Evolutionary conservation across 1,140 invertebrate genomes (phyloP).

Genomic region (Mercenaria mercenaria): DNA sequence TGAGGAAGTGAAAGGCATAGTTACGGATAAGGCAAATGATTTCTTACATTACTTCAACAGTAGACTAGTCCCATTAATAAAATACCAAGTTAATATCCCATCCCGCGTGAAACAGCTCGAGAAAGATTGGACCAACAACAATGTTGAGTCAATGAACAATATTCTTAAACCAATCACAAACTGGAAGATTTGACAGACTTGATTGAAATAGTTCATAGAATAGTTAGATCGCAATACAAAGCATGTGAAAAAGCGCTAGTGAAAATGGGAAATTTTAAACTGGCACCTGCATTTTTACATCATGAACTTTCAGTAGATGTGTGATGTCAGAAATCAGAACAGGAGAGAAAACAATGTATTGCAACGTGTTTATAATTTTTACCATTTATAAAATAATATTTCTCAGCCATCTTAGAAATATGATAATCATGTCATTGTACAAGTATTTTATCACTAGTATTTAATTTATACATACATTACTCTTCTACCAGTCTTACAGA

Average conservation of each 20-base stretch:
- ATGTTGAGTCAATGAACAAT: not conserved
- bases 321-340: conserved; percentile 16
- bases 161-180: not conserved
- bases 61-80: not conserved
- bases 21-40: not conserved
- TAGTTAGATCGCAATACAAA: conserved; percentile 21
- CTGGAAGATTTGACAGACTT: conserved; percentile 7
- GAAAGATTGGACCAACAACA: not conserved
- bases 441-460: no score
- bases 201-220: not conserved
- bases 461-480: no score
- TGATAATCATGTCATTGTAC: no score
- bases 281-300: not conserved
- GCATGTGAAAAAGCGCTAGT: not conserved
- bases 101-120: not conserved
- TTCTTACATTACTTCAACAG: not conserved
- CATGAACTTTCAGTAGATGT: conserved; percentile 13
- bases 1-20: not conserved
- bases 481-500: no score
- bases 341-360: not conserved
- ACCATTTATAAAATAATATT: no score
- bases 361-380: no score
- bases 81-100: conserved; percentile 4
- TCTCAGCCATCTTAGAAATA: no score
- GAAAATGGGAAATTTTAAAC: not conserved